Percentiles rank a stretch among this genome's conserved stretches.
These are phyloP conservation scores for Protaetia brevitarsis DNA, from an alignment of 1,140 invertebrate species.

Conservation along the genomic window DNA sequence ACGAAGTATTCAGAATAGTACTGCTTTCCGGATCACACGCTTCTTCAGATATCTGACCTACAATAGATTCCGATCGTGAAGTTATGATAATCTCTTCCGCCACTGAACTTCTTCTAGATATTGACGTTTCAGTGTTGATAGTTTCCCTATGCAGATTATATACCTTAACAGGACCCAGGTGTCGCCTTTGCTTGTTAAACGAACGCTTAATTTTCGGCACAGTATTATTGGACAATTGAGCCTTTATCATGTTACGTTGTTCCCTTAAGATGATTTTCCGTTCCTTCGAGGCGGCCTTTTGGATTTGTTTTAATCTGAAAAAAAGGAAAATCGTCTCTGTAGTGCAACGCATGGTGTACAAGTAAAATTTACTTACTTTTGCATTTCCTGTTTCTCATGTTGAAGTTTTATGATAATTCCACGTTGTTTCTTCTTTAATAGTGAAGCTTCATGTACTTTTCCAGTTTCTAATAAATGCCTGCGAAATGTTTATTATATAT, in stretches of 20 bases:
- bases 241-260: conserved; percentile 44
- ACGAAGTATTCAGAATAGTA: not conserved
- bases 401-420: conserved; percentile 45
- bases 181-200: conserved; percentile 19
- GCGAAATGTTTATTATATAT: not conserved
- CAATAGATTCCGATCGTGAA: conserved; percentile 29
- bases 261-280: conserved; percentile 42
- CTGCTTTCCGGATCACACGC: not conserved
- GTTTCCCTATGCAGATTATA: conserved; percentile 26
- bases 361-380: conserved; percentile 37
- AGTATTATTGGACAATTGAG: conserved; percentile 37
- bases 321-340: conserved; percentile 15
- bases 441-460: conserved; percentile 43
- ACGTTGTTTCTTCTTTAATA: conserved; percentile 48
- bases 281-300: conserved; percentile 44
- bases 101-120: conserved; percentile 33
- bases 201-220: conserved; percentile 32
- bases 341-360: not conserved
- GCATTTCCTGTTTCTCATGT: conserved; percentile 47
- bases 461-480: conserved; percentile 46
- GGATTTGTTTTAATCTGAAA: conserved; percentile 45
- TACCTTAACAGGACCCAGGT: conserved; percentile 42
- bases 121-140: conserved; percentile 26
- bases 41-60: conserved; percentile 24
- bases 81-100: conserved; percentile 33